These are phyloP conservation scores for Drosophila quadrilineata DNA, from an alignment of 1,140 invertebrate species.

Conservation along the genomic window DNA sequence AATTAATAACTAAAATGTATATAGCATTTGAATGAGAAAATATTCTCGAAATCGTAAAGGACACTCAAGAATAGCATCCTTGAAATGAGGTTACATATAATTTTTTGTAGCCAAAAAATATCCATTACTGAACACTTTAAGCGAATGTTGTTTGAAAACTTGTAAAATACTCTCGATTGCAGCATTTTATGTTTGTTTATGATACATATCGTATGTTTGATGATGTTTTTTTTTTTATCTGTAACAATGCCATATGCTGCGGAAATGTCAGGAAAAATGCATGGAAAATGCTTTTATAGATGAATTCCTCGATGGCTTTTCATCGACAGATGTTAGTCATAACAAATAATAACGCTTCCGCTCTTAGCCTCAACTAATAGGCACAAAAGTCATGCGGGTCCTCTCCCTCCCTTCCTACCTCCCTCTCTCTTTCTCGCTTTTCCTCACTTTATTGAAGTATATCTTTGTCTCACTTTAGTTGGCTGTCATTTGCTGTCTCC, in stretches of 20 bases:
- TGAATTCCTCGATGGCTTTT: slow-evolving; percentile 48
- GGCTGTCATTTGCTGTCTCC: background rate
- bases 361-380: slow-evolving; percentile 56
- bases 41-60: too few relatives aligned
- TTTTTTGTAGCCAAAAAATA: too few relatives aligned
- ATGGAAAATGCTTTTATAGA: slow-evolving; percentile 62
- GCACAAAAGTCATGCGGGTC: slow-evolving; percentile 8
- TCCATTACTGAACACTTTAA: too few relatives aligned
- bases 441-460: background rate
- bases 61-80: too few relatives aligned
- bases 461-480: background rate
- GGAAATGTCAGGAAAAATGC: slow-evolving; percentile 70
- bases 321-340: slow-evolving; percentile 63
- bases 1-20: too few relatives aligned
- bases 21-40: too few relatives aligned
- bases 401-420: slow-evolving; percentile 3
- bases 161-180: too few relatives aligned
- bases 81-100: too few relatives aligned
- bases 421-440: slow-evolving; percentile 2
- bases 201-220: background rate
- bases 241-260: slow-evolving; percentile 54
- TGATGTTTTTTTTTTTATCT: too few relatives aligned
- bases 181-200: slow-evolving; percentile 9
- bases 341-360: slow-evolving; percentile 37
- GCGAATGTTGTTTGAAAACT: too few relatives aligned